phyloP scores from a whole-genome alignment of 1,140 invertebrate genomes.

The Euwallacea similis region DNA sequence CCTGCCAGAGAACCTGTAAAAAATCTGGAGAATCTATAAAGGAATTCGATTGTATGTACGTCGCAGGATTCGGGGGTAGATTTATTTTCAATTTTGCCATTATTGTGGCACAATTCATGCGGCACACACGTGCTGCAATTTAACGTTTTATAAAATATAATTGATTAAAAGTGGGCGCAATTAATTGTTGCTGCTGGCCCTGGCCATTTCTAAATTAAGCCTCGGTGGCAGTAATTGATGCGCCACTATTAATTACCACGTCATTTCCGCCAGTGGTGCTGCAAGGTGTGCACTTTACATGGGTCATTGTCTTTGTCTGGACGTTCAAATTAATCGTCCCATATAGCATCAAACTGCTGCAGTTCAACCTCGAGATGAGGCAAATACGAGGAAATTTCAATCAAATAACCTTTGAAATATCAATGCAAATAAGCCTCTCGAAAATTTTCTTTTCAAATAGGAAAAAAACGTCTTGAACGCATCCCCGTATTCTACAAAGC shows the following conservation, averaged over 20 bases:
- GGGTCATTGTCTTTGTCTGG: slow-evolving; percentile 1
- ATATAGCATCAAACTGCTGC: no score
- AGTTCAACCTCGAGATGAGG: no score
- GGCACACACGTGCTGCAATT: background rate
- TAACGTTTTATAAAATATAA: slow-evolving; percentile 6
- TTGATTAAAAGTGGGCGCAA: slow-evolving; percentile 4
- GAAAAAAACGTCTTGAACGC: slow-evolving; percentile 18
- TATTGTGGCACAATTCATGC: slow-evolving; percentile 2
- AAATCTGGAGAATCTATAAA: slow-evolving; percentile 17
- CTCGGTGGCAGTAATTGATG: slow-evolving; percentile 4
- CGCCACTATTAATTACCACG: background rate
- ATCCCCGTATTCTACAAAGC: slow-evolving; percentile 24
- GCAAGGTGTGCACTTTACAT: slow-evolving; percentile 3
- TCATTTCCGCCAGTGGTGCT: background rate
- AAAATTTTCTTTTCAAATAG: slow-evolving; percentile 21
- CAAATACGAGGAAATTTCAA: no score
- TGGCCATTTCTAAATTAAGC: slow-evolving; percentile 5
- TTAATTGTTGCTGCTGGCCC: slow-evolving; percentile 1
- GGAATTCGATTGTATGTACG: slow-evolving; percentile 12
- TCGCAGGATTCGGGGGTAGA: slow-evolving; percentile 12
- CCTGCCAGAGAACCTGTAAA: slow-evolving; percentile 28
- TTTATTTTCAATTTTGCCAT: slow-evolving; percentile 5
- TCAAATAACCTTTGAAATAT: no score
- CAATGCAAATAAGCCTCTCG: background rate
- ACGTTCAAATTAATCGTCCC: background rate